Evolutionary conservation across 2,113 vertebrate species (phyloP), one percentile per base, ranked within the genome.

Genomic region (Thomomys bottae): DNA sequence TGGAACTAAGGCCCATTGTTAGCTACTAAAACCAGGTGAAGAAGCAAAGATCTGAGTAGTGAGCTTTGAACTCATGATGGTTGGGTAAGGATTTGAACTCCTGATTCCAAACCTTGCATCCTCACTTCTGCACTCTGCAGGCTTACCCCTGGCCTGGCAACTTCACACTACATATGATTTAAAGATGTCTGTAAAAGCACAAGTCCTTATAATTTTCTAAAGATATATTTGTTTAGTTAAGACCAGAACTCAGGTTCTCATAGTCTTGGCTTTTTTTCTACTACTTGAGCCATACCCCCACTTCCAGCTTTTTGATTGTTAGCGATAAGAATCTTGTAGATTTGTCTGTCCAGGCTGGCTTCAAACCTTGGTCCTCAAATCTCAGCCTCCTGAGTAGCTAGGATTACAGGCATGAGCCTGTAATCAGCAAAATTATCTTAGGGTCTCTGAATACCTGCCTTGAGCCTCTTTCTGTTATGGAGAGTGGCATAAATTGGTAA

Each of bases 161-260:
- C 90, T 93, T 79, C 91, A 94, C 94, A 96, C 94, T 90, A 71
- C 94, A 88, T 94, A 95, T 96, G 95, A 92, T 94, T 87, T 77
- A 91, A 94, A 89, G 77, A 84, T 94, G 94, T 96, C 92, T 95
- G 92, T 92, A 94, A 95, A 90, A 95, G 68, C 90, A 77, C 85
- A 92, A 93, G 95, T 92, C 92, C 94, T 92, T 95, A 84, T 96
- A 95, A 96, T 96, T 96, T 92, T 84, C 96, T n/a, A n/a, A n/a
- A n/a, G n/a, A n/a, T n/a, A n/a, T n/a, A n/a, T n/a, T n/a, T n/a
- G n/a, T n/a, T n/a, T n/a, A n/a, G n/a, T n/a, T n/a, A n/a, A n/a
- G n/a, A n/a, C n/a, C n/a, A n/a, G n/a, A n/a, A n/a, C n/a, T n/a
- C n/a, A n/a, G n/a, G n/a, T n/a, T n/a, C n/a, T n/a, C n/a, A n/a